Conservation (phyloP, 2,888 invertebrate genomes). For the Asteroscopus sphinx region DNA sequence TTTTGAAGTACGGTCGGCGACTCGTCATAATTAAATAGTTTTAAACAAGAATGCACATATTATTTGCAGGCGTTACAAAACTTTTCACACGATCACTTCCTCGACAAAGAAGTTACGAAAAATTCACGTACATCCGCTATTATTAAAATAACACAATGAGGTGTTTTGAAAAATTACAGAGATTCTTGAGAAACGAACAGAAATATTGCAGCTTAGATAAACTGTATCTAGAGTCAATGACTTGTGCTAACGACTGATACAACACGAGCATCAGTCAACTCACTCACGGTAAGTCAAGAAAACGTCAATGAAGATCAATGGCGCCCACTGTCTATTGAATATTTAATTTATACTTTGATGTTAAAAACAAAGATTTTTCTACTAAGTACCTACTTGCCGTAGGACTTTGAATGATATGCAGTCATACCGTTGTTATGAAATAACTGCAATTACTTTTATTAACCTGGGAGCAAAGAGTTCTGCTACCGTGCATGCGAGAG, state of each 20-base stretch:
- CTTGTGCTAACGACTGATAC: conserved; percentile 41
- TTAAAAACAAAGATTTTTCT: conserved; percentile 30
- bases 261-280: conserved; percentile 24
- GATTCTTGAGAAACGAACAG: conserved; percentile 72
- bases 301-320: conserved; percentile 31
- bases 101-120: conserved; percentile 85
- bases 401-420: background rate
- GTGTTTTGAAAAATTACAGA: conserved; percentile 74
- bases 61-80: conserved; percentile 64
- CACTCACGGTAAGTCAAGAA: conserved; percentile 35
- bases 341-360: conserved; percentile 24
- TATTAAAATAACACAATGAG: conserved; percentile 78
- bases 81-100: conserved; percentile 86
- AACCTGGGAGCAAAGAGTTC: conserved; percentile 13
- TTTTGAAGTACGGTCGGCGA: conserved; percentile 50
- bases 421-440: background rate
- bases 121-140: conserved; percentile 82
- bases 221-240: conserved; percentile 60
- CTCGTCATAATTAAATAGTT: conserved; percentile 57
- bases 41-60: conserved; percentile 66
- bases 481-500: conserved; percentile 38
- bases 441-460: conserved; percentile 23
- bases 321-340: conserved; percentile 7
- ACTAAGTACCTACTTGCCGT: conserved; percentile 2
- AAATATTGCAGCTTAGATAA: conserved; percentile 37